Evolutionary conservation across 1,140 invertebrate genomes (phyloP).

Genomic region (Lethrus apterus): DNA sequence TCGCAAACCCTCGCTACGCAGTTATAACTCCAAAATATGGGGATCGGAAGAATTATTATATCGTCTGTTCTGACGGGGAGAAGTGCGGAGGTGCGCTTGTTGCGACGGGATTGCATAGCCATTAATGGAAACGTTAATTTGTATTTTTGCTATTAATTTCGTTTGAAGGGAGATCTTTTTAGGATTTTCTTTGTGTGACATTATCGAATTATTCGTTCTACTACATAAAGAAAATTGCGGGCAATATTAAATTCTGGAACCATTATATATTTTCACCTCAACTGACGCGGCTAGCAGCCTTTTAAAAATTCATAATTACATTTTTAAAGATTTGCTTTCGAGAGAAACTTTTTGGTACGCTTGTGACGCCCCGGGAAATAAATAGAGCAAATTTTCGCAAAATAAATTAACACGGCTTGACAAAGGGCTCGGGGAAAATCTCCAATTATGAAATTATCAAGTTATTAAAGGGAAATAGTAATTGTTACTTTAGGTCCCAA

Average conservation of each 20-base stretch:
- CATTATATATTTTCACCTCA: slow-evolving; percentile 13
- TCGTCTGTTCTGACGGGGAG: too few species aligned
- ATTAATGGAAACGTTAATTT: too few species aligned
- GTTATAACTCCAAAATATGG: slow-evolving; percentile 22
- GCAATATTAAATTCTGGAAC: slow-evolving; percentile 8
- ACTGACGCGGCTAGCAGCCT: slow-evolving; percentile 10
- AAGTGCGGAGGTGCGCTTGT: too few species aligned
- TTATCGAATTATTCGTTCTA: too few species aligned
- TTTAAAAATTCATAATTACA: slow-evolving; percentile 17
- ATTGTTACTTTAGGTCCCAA: slow-evolving; percentile 18
- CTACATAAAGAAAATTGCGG: too few species aligned
- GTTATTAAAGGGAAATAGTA: slow-evolving; percentile 16
- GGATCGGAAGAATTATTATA: slow-evolving; percentile 23
- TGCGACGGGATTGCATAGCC: too few species aligned
- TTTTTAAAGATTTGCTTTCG: slow-evolving; percentile 13
- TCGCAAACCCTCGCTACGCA: slow-evolving; percentile 7
- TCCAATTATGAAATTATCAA: slow-evolving; percentile 19
- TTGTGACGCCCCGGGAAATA: background rate
- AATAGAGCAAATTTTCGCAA: slow-evolving; percentile 17
- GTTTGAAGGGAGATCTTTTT: too few species aligned
- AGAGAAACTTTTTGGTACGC: slow-evolving; percentile 1
- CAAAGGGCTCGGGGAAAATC: slow-evolving; percentile 16
- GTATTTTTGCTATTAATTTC: too few species aligned
- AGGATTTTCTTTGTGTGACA: too few species aligned
- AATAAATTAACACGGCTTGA: slow-evolving; percentile 14